These are phyloP conservation scores for Hirtodrosophila alboralis DNA, from an alignment of 2,888 invertebrate genomes.

Conservation along the genomic window DNA sequence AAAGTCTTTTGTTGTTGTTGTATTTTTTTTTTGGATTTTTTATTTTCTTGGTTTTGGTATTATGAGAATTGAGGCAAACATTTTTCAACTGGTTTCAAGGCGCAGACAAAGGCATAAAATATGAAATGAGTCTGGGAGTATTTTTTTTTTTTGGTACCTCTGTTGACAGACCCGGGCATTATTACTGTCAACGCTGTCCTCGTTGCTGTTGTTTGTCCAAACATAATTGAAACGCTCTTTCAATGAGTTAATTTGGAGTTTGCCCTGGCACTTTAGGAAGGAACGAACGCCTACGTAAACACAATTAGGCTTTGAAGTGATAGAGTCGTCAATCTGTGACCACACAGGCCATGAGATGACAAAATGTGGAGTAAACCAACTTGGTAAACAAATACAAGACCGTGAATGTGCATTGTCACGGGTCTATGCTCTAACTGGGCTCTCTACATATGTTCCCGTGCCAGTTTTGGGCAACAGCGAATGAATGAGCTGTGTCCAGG, in stretches of 20 bases:
- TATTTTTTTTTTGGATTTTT: conserved; percentile 9
- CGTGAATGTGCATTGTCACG: conserved; percentile 54
- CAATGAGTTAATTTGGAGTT: conserved; percentile 76
- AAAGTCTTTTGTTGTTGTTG: conserved; percentile 28
- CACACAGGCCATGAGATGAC: conserved; percentile 68
- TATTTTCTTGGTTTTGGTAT: conserved; percentile 38
- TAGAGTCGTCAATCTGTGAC: conserved; percentile 25
- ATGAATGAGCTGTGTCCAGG: too few species aligned
- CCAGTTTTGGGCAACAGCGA: conserved; percentile 11
- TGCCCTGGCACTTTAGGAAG: conserved; percentile 42
- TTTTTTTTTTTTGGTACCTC: conserved; percentile 21
- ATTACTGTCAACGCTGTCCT: conserved; percentile 66
- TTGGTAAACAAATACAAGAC: conserved; percentile 59
- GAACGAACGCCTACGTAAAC: conserved; percentile 68
- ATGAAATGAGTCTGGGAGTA: conserved; percentile 58
- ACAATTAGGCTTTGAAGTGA: conserved; percentile 70
- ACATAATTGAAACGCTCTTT: conserved; percentile 76
- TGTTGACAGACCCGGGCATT: conserved; percentile 53
- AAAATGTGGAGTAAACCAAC: conserved; percentile 73
- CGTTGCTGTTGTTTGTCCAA: conserved; percentile 64
- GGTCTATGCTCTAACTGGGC: conserved; percentile 7
- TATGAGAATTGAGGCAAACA: conserved; percentile 77
- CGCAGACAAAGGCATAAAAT: conserved; percentile 66
- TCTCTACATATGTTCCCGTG: background rate
- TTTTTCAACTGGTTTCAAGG: conserved; percentile 60